Evolutionary conservation across 37 sponge, comb jelly and placozoan genomes (phyloP), one percentile per base, ranked within the genome.

Genomic region (Ianthella basta): DNA sequence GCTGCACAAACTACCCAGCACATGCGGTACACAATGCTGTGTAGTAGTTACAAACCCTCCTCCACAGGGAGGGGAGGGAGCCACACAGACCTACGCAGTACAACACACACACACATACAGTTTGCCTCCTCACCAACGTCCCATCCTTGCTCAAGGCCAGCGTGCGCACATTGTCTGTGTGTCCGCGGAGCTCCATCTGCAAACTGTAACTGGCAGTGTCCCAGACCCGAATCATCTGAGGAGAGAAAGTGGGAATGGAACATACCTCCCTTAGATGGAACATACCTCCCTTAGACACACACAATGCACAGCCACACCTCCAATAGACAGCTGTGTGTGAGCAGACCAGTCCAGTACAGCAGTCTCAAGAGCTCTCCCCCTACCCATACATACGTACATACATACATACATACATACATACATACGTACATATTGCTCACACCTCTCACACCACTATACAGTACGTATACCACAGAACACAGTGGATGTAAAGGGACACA

Each of bases 91-190:
- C 3, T 5, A 5, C 65, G 4, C 24, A 24, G 10, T 29, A 2
- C 8, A 2, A 2, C 29, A 12, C 24, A 24, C 29, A 19, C 29
- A 63, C 8, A 29, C 29, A 63, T 10, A 63, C 24, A 4, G 4
- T 6, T 12, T 63, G 35, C 74, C 1, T 25, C 40, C 88, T 89
- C 61, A 93, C 96, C 84, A 75, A 60, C 61, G 97, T 87, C n/a
- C 99, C 99, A 38, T 99, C 99, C 36, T 83, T 64, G 81, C 86
- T 95, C 67, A 98, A 57, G 15, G 88, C 72, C 8, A 98, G 79
- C 0, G 97, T 56, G 32, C 94, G 72, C 34, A 98, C 90, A 37
- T 96, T 96, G 85, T 96, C 97, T 10, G 93, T 81, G 72, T 98
- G 99, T 18, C 99, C 99, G 41, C 91, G 91, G 41, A 96, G 74